These are phyloP conservation scores for Brachycybe producta DNA, from an alignment of 2,888 invertebrate genomes.

Conservation along the genomic window DNA sequence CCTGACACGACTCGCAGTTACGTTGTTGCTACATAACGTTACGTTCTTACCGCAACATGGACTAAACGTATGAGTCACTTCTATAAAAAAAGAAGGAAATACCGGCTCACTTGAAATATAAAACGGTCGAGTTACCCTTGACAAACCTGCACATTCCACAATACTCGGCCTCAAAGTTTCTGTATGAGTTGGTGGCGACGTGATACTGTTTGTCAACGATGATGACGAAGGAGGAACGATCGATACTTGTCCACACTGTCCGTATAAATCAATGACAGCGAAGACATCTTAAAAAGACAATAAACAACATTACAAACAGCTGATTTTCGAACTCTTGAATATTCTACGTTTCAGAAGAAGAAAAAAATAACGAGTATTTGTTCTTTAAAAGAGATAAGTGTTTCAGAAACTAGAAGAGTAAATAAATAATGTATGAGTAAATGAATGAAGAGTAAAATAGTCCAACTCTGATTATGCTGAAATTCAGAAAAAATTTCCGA, in stretches of 20 bases:
- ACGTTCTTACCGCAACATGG: slow-evolving; percentile 52
- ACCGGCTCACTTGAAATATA: neutral
- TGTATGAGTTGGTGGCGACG: slow-evolving; percentile 15
- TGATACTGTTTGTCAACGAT: slow-evolving; percentile 11
- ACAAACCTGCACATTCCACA: slow-evolving; percentile 14
- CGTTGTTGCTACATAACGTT: slow-evolving; percentile 50
- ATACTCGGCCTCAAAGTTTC: slow-evolving; percentile 15
- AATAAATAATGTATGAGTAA: no score
- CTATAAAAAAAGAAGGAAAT: slow-evolving; percentile 16
- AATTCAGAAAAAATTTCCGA: no score
- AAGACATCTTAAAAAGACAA: slow-evolving; percentile 60
- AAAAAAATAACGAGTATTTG: no score
- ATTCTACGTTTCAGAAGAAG: neutral
- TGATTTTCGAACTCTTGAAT: no score
- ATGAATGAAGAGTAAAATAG: no score
- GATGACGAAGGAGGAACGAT: slow-evolving; percentile 27
- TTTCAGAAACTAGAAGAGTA: no score
- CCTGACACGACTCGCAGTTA: slow-evolving; percentile 47
- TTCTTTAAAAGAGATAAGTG: no score
- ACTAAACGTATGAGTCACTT: slow-evolving; percentile 35
- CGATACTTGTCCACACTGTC: slow-evolving; percentile 80
- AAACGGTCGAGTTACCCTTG: neutral
- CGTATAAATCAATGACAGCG: slow-evolving; percentile 89
- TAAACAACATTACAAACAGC: no score
- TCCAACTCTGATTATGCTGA: no score